phyloP scores from a whole-genome alignment of 2,113 vertebrate genomes.

The Atlantisia rogersi region DNA sequence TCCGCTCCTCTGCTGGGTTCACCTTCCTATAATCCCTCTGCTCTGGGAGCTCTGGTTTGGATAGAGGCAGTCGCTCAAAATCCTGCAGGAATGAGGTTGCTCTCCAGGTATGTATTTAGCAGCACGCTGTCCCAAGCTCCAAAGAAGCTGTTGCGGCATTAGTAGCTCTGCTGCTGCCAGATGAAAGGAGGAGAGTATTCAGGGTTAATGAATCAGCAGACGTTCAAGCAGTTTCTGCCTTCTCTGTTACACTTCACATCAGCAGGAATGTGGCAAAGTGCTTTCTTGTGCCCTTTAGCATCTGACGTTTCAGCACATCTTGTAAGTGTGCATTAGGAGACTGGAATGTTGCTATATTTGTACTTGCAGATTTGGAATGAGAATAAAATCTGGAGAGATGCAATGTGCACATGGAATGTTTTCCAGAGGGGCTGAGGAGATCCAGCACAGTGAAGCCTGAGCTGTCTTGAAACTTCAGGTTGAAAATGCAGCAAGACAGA shows the following conservation, averaged over 20 bases:
- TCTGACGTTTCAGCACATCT: conserved; percentile 47
- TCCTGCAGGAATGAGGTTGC: neutral
- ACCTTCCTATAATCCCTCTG: neutral
- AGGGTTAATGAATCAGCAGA: conserved; percentile 1
- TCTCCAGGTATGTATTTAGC: neutral
- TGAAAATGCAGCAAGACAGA: neutral
- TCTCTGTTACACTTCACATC: neutral
- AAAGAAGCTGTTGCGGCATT: neutral
- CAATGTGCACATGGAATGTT: neutral
- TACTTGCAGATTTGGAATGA: conserved; percentile 37
- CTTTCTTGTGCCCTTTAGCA: neutral
- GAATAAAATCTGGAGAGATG: conserved; percentile 31
- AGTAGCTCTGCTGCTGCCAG: neutral
- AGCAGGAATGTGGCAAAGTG: neutral
- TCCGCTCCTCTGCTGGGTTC: neutral
- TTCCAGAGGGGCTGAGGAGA: conserved; percentile 13
- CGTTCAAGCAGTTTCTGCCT: neutral
- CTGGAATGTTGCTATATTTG: conserved; percentile 48
- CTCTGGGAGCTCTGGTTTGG: neutral
- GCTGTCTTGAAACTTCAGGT: neutral
- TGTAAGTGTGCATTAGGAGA: neutral
- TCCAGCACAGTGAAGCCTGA: neutral
- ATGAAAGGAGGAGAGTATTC: neutral
- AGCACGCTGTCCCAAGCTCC: neutral
- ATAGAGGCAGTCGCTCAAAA: neutral